Percentiles rank a stretch among this genome's conserved stretches.
These are phyloP conservation scores for Scopus umbretta DNA, from an alignment of 2,113 vertebrate genomes.

Conservation along the genomic window DNA sequence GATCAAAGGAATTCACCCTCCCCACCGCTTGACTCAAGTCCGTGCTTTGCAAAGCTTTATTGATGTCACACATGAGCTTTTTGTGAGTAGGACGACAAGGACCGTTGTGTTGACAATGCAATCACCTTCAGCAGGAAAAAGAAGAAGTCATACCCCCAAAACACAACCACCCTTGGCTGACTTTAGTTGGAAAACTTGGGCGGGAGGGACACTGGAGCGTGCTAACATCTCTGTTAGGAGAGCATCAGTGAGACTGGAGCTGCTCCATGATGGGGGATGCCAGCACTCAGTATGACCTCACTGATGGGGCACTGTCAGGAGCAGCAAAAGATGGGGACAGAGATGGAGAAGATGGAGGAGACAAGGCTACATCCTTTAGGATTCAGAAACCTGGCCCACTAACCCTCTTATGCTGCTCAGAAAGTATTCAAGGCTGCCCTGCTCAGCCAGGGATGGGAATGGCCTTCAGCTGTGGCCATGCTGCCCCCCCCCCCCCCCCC, in stretches of 20 bases:
- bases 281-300: background rate
- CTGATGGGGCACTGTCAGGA: background rate
- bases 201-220: background rate
- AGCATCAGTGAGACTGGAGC: background rate
- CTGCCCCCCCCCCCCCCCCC: background rate
- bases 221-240: background rate
- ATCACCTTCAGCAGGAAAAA: background rate
- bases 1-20: background rate
- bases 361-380: background rate
- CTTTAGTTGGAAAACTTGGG: background rate
- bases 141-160: background rate
- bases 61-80: fast-evolving
- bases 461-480: background rate
- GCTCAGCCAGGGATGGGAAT: background rate
- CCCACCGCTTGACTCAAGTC: fast-evolving
- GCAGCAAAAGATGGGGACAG: background rate
- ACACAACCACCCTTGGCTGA: background rate
- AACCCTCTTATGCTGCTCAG: background rate
- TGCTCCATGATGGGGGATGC: fast-evolving
- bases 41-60: background rate
- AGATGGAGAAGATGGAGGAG: too few relatives aligned
- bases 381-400: background rate
- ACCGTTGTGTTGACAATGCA: fast-evolving
- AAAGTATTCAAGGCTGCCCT: background rate
- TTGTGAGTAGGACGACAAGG: background rate